These are phyloP conservation scores for Rosalia funebris DNA, from an alignment of 2,888 invertebrate genomes.

Conservation along the genomic window DNA sequence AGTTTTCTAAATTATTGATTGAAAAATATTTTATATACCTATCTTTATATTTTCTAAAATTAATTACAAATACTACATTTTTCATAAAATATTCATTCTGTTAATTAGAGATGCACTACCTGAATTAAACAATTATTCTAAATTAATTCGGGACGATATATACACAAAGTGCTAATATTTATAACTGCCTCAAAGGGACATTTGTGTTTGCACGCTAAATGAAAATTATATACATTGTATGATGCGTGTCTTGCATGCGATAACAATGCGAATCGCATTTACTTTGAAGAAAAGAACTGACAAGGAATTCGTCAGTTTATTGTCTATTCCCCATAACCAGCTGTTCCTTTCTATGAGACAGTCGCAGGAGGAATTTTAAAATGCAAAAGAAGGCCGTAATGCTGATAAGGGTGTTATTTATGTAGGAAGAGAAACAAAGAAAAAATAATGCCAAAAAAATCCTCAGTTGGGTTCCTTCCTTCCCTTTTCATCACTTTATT, in stretches of 20 bases:
- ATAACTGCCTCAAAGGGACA: no score
- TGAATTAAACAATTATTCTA: no score
- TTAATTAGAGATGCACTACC: no score
- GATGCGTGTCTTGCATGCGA: neutral
- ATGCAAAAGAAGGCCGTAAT: neutral
- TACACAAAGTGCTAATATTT: no score
- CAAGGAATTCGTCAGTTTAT: neutral
- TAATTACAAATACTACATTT: no score
- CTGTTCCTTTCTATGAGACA: neutral
- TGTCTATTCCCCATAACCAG: neutral
- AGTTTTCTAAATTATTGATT: no score
- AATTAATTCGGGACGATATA: no score
- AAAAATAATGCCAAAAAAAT: neutral
- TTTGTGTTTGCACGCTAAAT: neutral
- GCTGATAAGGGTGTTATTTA: conserved; percentile 21
- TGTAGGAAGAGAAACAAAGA: conserved; percentile 1
- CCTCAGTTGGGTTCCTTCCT: neutral
- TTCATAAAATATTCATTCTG: no score
- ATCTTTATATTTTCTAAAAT: no score
- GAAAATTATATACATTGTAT: neutral
- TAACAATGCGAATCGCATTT: neutral
- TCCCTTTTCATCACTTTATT: conserved; percentile 2
- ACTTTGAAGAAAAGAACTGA: no score
- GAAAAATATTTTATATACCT: no score
- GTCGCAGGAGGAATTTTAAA: neutral